A percentile compares a stretch with the other conserved stretches of the same genome.
Evolutionary conservation across 2,888 invertebrate genomes (phyloP).

Genomic region (Diadegma fenestrale): DNA sequence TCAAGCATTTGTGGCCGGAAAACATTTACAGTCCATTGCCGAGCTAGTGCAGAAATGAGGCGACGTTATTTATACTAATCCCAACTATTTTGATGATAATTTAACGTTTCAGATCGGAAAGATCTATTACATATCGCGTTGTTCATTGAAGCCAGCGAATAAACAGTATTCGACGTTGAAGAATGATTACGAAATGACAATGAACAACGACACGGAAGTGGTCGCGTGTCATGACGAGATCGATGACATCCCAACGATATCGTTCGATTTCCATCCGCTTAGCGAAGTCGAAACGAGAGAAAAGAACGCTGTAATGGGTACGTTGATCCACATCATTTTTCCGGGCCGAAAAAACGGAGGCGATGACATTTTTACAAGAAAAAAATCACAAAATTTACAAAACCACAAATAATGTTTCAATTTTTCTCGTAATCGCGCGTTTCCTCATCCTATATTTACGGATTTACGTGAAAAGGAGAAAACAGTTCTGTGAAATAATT

Average conservation of each 20-base stretch:
- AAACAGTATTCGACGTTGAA: conserved; percentile 93
- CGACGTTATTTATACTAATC: no score
- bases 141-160: conserved; percentile 96
- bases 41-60: not conserved
- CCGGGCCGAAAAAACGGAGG: not conserved
- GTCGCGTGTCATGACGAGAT: conserved; percentile 84
- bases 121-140: conserved; percentile 95
- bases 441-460: no score
- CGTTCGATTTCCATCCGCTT: conserved; percentile 86
- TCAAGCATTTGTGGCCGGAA: not conserved
- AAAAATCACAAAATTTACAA: no score
- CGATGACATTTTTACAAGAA: not conserved
- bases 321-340: conserved; percentile 73
- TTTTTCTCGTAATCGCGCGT: no score
- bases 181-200: conserved; percentile 98
- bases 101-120: conserved; percentile 88
- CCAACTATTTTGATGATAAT: no score
- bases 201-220: conserved; percentile 90
- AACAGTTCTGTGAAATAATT: not conserved
- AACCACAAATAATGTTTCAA: no score
- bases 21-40: not conserved
- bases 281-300: conserved; percentile 89
- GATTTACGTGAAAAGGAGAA: no score
- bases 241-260: conserved; percentile 90
- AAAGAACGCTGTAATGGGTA: conserved; percentile 91